These are phyloP conservation scores for Lasioglossum baleicum DNA, from an alignment of 1,140 invertebrate species.

Conservation along the genomic window DNA sequence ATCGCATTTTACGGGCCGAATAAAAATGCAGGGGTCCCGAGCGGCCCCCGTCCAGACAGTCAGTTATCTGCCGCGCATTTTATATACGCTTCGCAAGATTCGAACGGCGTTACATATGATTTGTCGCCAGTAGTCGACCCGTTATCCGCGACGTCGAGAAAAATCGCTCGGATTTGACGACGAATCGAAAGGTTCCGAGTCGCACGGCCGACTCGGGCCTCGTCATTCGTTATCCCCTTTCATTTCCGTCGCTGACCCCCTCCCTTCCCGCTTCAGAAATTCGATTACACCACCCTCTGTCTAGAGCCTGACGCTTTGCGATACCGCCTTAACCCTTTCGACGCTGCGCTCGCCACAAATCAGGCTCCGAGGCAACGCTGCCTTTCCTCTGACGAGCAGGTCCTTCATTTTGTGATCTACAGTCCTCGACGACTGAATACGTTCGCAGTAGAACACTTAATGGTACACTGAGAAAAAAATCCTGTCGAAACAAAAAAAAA, in stretches of 20 bases:
- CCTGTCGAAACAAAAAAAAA: too few relatives aligned
- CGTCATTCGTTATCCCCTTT: slow-evolving; percentile 11
- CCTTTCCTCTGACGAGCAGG: too few relatives aligned
- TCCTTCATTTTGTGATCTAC: too few relatives aligned
- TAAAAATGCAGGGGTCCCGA: slow-evolving; percentile 47
- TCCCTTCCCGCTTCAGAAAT: background rate
- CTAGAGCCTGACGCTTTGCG: too few relatives aligned
- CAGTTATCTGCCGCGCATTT: slow-evolving; percentile 54
- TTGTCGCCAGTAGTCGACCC: slow-evolving; percentile 31
- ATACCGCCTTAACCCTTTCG: too few relatives aligned
- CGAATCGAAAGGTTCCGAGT: slow-evolving; percentile 14
- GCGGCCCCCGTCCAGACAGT: slow-evolving; percentile 19
- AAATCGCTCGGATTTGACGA: slow-evolving; percentile 44
- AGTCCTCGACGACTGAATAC: too few relatives aligned
- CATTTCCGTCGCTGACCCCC: background rate
- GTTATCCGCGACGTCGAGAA: slow-evolving; percentile 14
- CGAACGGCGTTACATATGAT: slow-evolving; percentile 52
- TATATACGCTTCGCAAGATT: slow-evolving; percentile 35
- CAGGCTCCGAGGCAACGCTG: too few relatives aligned
- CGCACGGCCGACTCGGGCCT: too few relatives aligned
- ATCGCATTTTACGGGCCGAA: slow-evolving; percentile 37
- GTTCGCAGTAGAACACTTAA: too few relatives aligned
- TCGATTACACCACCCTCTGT: background rate
- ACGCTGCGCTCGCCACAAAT: too few relatives aligned
- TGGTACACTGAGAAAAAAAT: too few relatives aligned